Conservation (phyloP, 2,113 vertebrate genomes). For the Sapajus apella region DNA sequence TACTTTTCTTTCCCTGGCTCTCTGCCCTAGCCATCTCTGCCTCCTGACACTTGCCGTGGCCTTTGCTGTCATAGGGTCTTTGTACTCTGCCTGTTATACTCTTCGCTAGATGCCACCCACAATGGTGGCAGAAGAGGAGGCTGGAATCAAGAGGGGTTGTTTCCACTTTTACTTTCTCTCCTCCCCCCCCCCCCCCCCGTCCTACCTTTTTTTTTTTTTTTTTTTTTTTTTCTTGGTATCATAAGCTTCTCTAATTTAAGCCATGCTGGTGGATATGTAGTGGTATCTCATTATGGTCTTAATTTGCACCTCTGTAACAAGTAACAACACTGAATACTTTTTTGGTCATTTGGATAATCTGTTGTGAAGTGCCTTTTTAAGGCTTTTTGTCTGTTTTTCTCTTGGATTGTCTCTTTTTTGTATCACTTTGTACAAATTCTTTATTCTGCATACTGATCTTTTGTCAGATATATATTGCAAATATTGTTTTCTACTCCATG, state of each 20-base stretch:
- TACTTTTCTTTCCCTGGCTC: not conserved
- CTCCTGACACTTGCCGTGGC: not conserved
- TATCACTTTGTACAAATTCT: not conserved
- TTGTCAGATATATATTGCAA: not conserved
- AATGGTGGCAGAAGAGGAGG: not conserved
- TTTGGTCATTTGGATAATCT: not conserved
- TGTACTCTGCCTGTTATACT: not conserved
- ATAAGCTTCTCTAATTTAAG: slow-evolving; percentile 5
- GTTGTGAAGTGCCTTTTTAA: not conserved
- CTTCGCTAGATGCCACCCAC: not conserved
- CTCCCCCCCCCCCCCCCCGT: fast-evolving
- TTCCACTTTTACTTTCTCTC: not conserved
- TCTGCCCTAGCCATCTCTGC: not conserved
- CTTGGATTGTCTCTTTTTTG: not conserved
- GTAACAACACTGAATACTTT: not conserved
- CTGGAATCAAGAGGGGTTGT: not conserved
- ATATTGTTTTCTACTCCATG: not conserved
- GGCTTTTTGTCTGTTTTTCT: not conserved
- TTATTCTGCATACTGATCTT: not conserved
- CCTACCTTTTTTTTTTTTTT: too few species aligned
- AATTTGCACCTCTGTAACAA: not conserved
- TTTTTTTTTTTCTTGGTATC: not conserved
- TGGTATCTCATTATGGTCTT: not conserved
- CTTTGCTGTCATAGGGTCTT: not conserved
- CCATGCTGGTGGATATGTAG: not conserved